Evolutionary conservation across 64 coral and sea anemone genomes (phyloP).

Genomic region (Pocillopora verrucosa): DNA sequence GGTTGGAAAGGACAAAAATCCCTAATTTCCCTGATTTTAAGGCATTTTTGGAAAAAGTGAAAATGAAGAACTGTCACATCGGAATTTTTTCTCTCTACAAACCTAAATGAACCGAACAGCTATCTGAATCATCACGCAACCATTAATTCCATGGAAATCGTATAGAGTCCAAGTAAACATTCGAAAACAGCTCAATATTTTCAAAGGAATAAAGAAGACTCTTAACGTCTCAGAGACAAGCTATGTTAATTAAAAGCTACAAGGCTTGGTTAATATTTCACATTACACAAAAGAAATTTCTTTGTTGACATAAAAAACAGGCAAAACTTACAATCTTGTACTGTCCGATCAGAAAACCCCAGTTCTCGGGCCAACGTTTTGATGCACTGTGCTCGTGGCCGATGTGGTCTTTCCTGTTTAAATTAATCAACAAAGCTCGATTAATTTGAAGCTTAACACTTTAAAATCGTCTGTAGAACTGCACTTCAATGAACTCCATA

Average conservation of each 20-base stretch:
- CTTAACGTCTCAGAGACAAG: not conserved
- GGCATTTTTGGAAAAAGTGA: too few species aligned
- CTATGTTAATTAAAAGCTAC: not conserved
- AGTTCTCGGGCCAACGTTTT: slow-evolving; percentile 85
- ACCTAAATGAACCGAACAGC: too few species aligned
- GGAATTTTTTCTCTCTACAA: too few species aligned
- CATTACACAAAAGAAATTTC: not conserved
- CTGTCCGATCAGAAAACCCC: slow-evolving; percentile 94
- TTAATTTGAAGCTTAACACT: not conserved
- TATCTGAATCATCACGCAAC: not conserved
- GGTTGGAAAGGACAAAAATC: too few species aligned
- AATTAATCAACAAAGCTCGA: not conserved
- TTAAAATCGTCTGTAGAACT: not conserved
- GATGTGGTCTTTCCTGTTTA: slow-evolving; percentile 91
- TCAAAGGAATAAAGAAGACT: not conserved
- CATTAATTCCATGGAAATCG: not conserved
- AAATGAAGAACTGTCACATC: too few species aligned
- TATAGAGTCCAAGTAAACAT: not conserved
- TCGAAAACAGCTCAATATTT: not conserved
- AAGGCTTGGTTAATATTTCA: not conserved
- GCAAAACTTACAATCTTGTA: slow-evolving; percentile 81
- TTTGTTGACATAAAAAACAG: not conserved
- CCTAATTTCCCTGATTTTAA: too few species aligned
- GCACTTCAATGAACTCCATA: not conserved
- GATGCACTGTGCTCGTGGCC: slow-evolving; percentile 83